Evolutionary conservation across 2,888 invertebrate genomes (phyloP).

Genomic region (Morinoia aosen): DNA sequence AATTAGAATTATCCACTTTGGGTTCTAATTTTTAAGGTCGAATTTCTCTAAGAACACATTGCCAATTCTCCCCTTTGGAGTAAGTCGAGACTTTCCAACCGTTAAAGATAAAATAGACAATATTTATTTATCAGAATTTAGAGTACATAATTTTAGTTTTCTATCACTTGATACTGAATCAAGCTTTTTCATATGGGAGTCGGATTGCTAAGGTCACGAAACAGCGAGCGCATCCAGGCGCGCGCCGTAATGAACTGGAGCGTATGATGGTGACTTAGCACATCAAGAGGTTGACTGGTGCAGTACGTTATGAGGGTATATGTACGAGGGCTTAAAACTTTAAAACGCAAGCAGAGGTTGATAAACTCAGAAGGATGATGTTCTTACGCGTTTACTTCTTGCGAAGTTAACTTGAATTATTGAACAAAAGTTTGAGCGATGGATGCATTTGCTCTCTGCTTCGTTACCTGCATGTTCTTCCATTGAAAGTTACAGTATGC

Average conservation of each 20-base stretch:
- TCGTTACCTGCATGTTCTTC: background rate
- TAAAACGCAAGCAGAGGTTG: background rate
- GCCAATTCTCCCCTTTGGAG: slow-evolving; percentile 46
- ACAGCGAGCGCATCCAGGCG: background rate
- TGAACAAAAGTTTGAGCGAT: background rate
- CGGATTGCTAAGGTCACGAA: background rate
- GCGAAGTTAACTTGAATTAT: background rate
- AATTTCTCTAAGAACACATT: background rate
- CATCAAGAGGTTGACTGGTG: background rate
- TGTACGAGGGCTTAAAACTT: too few species aligned
- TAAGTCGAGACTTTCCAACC: slow-evolving; percentile 5
- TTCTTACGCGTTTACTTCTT: background rate
- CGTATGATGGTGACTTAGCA: background rate
- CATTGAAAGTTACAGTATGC: background rate
- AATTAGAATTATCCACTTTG: background rate
- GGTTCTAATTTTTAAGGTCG: background rate
- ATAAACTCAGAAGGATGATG: background rate
- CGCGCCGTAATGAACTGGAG: background rate
- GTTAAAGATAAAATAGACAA: background rate
- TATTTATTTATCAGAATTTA: background rate
- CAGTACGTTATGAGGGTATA: background rate
- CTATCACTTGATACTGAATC: background rate
- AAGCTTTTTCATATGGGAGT: background rate
- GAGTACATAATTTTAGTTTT: background rate
- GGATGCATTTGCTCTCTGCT: background rate